Base-by-base conservation (phyloP, 2,797 vertebrate species). In the Onychomys torridus region DNA sequence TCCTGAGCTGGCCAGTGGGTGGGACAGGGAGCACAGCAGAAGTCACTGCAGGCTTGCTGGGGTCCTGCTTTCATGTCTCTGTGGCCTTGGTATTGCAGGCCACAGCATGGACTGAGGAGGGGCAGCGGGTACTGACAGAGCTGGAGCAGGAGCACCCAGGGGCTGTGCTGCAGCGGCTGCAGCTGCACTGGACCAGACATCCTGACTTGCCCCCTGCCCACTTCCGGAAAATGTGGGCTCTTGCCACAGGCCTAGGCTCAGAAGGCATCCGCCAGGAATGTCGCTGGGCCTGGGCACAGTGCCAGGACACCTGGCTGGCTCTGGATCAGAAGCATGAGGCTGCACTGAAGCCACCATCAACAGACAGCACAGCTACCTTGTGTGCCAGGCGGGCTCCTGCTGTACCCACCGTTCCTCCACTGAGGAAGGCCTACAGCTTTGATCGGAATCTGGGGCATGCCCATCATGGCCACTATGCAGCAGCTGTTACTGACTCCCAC, bases 211-310 rank as follows among this genome's bases (percentile, higher is more conserved):
- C 99, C 0, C 98, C 99, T 0, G 43, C 96, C 8, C 98, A 97
- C 0, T 99, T 99, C 96, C 99, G 99, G 97, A 99, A 99, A 98
- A 99, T 99, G 99, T 99, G 99, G 98, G 99, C 98, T 57, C 98
- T 98, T 96, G 99, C 99, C 0, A 98, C 98, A 0, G 99, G 99
- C 95, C 98, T 99, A 96, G 99, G 99, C 34, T 99, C 98, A 0
- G 99, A 99, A 49, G 98, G 97, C 13, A 99, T 99, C n/a, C 98
- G 99, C 92, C 99, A 99, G 77, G 99, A 99, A 97, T 99, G 99
- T 99, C 99, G 98, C 96, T 99, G 99, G 0, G 99, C 99, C 1
- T 99, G 99, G 99, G 98, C 99, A 16, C 99, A 98, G 97, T 99
- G 99, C 97, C 99, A 99, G 98, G 99, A 99, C 97, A 99, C 99